Evolutionary conservation across 2,113 vertebrate genomes (phyloP), one percentile per base, ranked within the genome.

Genomic region (Mesembrinibis cayennensis): DNA sequence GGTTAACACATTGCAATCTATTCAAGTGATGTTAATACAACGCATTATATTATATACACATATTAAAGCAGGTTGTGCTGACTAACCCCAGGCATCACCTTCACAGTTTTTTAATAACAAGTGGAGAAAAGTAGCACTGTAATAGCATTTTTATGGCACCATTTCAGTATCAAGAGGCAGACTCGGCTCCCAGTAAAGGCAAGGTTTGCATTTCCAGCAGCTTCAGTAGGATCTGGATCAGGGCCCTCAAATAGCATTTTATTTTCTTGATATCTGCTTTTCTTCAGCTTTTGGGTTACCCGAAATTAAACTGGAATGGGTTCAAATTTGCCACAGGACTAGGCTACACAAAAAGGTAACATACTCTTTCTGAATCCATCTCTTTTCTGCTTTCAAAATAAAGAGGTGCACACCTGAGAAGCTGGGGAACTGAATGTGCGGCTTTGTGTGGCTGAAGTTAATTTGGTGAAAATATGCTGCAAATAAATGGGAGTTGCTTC

Each of bases 201-300:
- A 49, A 87, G 30, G 62, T 80, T 82, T 96, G 71, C 55, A 63
- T 77, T 95, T 90, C 85, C 74, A 92, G 71, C 59, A 77, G 55
- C 58, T 66, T 89, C 80, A 49, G 27, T 16, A 89, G 72, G 47
- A 72, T 79, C 23, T 61, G 86, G 47, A 81, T 58, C 32, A 74
- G 53, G 17, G 47, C 12, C 47, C 52, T 71, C 69, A 34, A 76
- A 34, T 1, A 26, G 10, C 15, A 4, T 70, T 90, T 92, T 61
- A 78, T 81, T 87, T 84, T 55, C 21, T 63, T 45, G 56, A 42
- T 72, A 79, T 38, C 83, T 94, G 93, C 65, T 95, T 95, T 84
- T 82, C 82, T 89, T 97, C 91, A 82, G 69, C 36, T 92, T 95
- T 61, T 72, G 36, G 62, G 61, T 92, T 90, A 47, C 56, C 71